A percentile compares a stretch with the other conserved stretches of the same genome.
phyloP scores from a whole-genome alignment of 2,113 vertebrate species.

The Chascanopsetta lugubris region DNA sequence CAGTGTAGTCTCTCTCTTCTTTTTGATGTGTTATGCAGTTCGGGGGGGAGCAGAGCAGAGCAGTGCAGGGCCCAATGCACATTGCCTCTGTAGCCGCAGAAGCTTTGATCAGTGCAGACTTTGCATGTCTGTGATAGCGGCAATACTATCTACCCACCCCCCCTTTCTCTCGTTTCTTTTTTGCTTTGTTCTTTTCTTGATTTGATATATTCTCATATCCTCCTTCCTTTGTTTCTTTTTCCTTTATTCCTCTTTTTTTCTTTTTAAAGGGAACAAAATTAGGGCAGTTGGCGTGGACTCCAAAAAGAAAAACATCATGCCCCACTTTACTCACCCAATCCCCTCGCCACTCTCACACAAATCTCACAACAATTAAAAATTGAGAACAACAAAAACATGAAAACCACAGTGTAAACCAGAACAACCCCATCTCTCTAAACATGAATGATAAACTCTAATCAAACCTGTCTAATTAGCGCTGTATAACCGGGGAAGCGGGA shows the following conservation, averaged over 20 bases:
- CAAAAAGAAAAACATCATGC: conserved; percentile 77
- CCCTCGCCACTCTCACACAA: conserved; percentile 69
- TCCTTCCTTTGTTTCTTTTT: conserved; percentile 66
- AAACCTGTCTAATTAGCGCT: conserved; percentile 60
- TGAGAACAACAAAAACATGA: conserved; percentile 64
- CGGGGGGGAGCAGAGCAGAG: conserved; percentile 49
- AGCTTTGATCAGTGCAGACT: conserved; percentile 69
- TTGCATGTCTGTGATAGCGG: conserved; percentile 77
- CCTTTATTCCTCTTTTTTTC: conserved; percentile 61
- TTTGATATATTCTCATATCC: conserved; percentile 68
- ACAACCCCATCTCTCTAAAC: conserved; percentile 51
- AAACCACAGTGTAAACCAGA: conserved; percentile 60
- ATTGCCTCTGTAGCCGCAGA: conserved; percentile 63
- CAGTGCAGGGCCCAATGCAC: conserved; percentile 60
- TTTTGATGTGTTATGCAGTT: conserved; percentile 64
- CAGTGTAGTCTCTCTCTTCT: conserved; percentile 64
- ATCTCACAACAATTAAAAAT: conserved; percentile 71
- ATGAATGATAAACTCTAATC: conserved; percentile 48
- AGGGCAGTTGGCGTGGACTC: conserved; percentile 86
- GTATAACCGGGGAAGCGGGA: conserved; percentile 55
- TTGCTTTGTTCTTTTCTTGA: conserved; percentile 56
- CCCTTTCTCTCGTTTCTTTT: conserved; percentile 62
- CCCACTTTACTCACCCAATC: conserved; percentile 73
- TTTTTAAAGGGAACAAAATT: conserved; percentile 79
- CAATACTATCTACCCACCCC: conserved; percentile 72